A percentile compares a stretch with the other conserved stretches of the same genome.
Conservation (phyloP, 2,888 invertebrate species). For the Metallyticus violacea region DNA sequence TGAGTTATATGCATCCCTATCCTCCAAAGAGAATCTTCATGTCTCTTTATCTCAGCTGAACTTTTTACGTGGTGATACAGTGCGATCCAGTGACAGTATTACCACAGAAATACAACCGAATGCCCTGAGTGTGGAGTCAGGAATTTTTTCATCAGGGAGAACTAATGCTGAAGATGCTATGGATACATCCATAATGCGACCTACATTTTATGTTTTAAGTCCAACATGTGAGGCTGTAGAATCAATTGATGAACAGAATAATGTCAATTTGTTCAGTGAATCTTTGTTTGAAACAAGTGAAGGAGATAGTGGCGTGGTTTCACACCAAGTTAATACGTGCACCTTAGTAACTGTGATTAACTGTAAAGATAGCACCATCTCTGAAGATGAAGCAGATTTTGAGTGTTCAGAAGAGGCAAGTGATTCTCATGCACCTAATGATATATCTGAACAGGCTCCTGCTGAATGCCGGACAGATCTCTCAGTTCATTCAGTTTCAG, state of each 20-base stretch:
- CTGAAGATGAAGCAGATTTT: neutral
- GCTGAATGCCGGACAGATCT: neutral
- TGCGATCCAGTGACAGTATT: neutral
- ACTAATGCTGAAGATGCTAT: neutral
- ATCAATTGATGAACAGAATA: neutral
- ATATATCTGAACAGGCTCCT: neutral
- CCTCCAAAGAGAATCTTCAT: neutral
- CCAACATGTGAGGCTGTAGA: neutral
- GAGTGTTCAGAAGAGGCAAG: neutral
- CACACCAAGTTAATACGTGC: neutral
- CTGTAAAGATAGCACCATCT: neutral
- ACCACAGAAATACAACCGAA: neutral
- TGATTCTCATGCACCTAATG: neutral
- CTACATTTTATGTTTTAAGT: neutral
- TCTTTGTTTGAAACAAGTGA: neutral
- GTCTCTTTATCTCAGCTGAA: neutral
- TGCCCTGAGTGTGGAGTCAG: neutral
- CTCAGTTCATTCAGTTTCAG: neutral
- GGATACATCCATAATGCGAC: neutral
- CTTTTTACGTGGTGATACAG: neutral
- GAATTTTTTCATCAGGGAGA: neutral
- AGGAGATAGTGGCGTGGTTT: neutral
- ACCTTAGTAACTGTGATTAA: neutral
- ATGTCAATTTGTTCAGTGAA: neutral
- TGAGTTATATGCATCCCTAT: neutral